Percentiles rank a stretch among this genome's conserved stretches.
Evolutionary conservation across 2,888 invertebrate genomes (phyloP).

Genomic region (Perithous albicinctus): DNA sequence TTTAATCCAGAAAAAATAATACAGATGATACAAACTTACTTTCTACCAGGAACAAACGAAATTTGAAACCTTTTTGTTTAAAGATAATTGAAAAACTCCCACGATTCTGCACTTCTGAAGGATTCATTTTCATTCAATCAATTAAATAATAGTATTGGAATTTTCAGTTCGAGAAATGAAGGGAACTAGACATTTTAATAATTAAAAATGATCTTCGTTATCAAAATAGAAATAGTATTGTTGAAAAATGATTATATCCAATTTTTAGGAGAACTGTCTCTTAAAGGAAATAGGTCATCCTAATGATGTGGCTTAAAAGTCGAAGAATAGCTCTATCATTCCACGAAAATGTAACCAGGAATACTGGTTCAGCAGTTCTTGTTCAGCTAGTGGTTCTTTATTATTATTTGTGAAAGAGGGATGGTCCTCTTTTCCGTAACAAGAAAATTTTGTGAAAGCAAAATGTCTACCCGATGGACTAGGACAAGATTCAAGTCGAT

Average conservation of each 20-base stretch:
- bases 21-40: neutral
- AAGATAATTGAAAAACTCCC: no score
- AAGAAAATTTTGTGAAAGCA: neutral
- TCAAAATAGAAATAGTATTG: no score
- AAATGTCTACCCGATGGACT: neutral
- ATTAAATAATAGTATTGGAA: no score
- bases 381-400: neutral
- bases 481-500: neutral
- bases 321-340: neutral
- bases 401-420: neutral
- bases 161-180: neutral
- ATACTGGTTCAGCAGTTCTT: neutral
- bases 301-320: neutral
- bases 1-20: neutral
- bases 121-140: no score
- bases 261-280: no score
- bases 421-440: neutral
- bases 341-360: neutral
- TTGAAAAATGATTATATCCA: no score
- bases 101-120: no score
- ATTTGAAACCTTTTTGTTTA: no score
- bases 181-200: no score
- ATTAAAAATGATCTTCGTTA: no score
- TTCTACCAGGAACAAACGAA: no score
- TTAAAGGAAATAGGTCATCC: neutral